These are phyloP conservation scores for Rallus crepitans DNA, from an alignment of 2,797 vertebrate species.

Conservation along the genomic window DNA sequence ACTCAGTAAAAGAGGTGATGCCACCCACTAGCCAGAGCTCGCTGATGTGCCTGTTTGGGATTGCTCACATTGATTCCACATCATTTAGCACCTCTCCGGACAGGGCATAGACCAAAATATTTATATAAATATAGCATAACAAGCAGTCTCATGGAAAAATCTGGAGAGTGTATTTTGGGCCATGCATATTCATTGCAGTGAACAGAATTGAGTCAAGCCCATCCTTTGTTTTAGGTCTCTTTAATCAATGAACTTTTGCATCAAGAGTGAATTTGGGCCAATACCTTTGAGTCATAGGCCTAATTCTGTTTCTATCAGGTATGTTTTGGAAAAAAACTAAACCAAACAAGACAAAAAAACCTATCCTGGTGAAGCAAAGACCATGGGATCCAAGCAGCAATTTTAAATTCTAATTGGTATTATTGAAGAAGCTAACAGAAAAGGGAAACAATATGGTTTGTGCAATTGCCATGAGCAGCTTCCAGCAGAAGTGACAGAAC, in stretches of 20 bases:
- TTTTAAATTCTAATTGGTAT: neutral
- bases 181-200: neutral
- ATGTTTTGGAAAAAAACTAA: neutral
- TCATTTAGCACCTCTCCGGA: neutral
- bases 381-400: fast-evolving
- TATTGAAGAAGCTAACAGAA: neutral
- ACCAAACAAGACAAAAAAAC: too few species aligned
- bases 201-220: neutral
- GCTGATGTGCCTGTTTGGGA: neutral
- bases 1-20: neutral
- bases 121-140: neutral
- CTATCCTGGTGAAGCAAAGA: neutral
- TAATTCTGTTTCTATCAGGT: neutral
- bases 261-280: neutral
- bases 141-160: neutral
- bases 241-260: neutral
- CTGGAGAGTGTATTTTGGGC: neutral
- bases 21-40: neutral
- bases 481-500: neutral
- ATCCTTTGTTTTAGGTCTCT: neutral
- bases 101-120: neutral
- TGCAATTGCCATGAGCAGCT: fast-evolving
- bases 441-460: neutral
- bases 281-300: neutral
- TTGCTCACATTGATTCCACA: neutral